Evolutionary conservation across 2,797 vertebrate species (phyloP).

Genomic region (Lagorchestes hirsutus): DNA sequence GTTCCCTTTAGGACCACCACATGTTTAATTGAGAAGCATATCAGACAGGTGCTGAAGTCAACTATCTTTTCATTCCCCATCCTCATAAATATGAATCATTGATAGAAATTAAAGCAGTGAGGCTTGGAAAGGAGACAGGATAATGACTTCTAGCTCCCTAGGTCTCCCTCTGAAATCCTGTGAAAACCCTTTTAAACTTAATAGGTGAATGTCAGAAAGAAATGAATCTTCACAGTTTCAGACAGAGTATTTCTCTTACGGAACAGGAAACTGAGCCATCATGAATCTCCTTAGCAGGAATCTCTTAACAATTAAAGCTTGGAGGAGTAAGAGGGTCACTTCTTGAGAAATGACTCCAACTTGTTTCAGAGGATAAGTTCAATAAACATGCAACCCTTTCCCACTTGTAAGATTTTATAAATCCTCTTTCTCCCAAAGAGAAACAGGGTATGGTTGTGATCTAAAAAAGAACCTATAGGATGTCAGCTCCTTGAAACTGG

Average conservation of each 20-base stretch:
- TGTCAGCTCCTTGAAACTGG: neutral
- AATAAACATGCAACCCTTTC: conserved; percentile 12
- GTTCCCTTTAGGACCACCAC: neutral
- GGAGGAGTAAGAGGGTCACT: neutral
- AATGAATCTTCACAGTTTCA: conserved; percentile 73
- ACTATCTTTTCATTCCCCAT: neutral
- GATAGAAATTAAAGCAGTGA: neutral
- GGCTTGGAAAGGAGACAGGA: neutral
- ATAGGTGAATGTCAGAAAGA: conserved; percentile 52
- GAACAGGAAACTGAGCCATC: conserved; percentile 49
- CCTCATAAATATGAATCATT: neutral
- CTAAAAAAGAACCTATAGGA: neutral
- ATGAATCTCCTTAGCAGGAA: conserved; percentile 24
- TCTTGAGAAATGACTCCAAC: neutral
- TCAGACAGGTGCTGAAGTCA: neutral
- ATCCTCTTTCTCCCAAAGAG: neutral
- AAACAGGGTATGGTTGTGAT: neutral
- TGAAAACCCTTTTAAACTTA: conserved; percentile 63
- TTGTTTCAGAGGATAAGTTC: neutral
- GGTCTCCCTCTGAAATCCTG: neutral
- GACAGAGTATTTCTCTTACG: conserved; percentile 64
- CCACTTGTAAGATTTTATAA: conserved; percentile 44
- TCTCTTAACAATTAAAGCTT: neutral
- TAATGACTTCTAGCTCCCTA: neutral
- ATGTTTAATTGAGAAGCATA: neutral